Percentiles rank a stretch among this genome's conserved stretches.
Evolutionary conservation across 2,888 invertebrate species (phyloP).

Genomic region (Harpagoxenus sublaevis): DNA sequence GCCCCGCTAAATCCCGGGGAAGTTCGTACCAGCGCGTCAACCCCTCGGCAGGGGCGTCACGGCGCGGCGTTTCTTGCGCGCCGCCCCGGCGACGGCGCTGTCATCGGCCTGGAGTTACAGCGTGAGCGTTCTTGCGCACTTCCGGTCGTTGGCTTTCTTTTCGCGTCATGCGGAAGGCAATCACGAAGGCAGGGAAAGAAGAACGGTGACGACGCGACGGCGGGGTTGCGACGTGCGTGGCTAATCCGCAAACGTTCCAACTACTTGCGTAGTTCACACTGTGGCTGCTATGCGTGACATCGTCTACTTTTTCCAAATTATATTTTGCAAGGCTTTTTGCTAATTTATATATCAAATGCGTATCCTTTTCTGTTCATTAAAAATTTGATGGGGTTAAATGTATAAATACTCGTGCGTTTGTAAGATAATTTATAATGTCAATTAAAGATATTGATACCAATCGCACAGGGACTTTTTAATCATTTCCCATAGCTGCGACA

Average conservation of each 20-base stretch:
- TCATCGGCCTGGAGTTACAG: conserved; percentile 49
- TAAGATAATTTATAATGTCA: neutral
- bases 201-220: neutral
- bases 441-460: neutral
- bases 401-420: neutral
- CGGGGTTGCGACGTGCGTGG: conserved; percentile 27
- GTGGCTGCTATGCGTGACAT: no score
- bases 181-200: conserved; percentile 33
- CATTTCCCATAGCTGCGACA: neutral
- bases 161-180: conserved; percentile 35
- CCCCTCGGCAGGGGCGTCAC: neutral
- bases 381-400: neutral
- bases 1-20: conserved; percentile 68
- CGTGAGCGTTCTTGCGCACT: conserved; percentile 48
- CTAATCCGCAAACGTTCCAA: conserved; percentile 20
- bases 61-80: conserved; percentile 17
- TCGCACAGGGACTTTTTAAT: conserved; percentile 21
- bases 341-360: neutral
- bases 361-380: neutral
- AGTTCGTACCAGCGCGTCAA: conserved; percentile 55
- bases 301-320: neutral
- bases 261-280: neutral
- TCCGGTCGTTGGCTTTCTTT: conserved; percentile 49
- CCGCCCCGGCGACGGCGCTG: conserved; percentile 40
- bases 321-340: neutral